These are phyloP conservation scores for Seriola quinqueradiata DNA, from an alignment of 2,113 vertebrate species.

Conservation along the genomic window DNA sequence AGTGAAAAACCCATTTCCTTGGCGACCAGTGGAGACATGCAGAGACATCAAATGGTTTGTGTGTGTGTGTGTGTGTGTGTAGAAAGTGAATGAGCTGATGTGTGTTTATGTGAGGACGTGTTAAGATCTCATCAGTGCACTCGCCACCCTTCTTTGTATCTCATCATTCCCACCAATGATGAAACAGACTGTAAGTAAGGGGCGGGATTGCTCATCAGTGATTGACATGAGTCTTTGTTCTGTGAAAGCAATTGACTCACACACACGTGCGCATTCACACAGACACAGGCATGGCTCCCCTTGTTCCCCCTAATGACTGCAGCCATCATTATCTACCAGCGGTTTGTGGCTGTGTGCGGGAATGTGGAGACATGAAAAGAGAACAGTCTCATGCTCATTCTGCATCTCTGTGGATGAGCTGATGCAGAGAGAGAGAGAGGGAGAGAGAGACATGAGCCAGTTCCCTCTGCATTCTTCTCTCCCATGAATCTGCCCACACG, in stretches of 20 bases:
- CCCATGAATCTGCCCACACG: constrained; percentile 80
- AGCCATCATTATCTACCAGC: constrained; percentile 58
- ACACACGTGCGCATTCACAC: constrained; percentile 9
- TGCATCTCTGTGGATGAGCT: constrained; percentile 66
- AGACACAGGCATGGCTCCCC: constrained; percentile 26
- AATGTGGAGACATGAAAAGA: constrained; percentile 60
- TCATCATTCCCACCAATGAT: constrained; percentile 56
- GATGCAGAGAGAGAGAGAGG: constrained; percentile 50
- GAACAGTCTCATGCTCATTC: constrained; percentile 63
- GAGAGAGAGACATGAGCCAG: constrained; percentile 72
- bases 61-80: constrained; percentile 11
- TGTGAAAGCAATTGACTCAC: constrained; percentile 36
- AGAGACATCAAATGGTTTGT: constrained; percentile 59
- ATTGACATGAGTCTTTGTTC: constrained; percentile 67
- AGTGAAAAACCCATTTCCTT: constrained; percentile 73
- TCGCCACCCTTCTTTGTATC: constrained; percentile 16
- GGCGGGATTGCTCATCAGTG: constrained; percentile 26
- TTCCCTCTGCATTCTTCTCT: constrained; percentile 78
- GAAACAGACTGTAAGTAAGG: constrained; percentile 68
- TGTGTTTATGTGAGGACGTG: constrained; percentile 36
- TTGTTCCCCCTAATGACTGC: constrained; percentile 52
- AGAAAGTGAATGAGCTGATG: constrained; percentile 36
- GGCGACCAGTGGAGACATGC: constrained; percentile 68
- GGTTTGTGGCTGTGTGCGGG: constrained; percentile 49
- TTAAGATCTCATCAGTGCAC: constrained; percentile 31